Conservation (phyloP, 2,888 invertebrate species). For the Cremastinae sp. region DNA sequence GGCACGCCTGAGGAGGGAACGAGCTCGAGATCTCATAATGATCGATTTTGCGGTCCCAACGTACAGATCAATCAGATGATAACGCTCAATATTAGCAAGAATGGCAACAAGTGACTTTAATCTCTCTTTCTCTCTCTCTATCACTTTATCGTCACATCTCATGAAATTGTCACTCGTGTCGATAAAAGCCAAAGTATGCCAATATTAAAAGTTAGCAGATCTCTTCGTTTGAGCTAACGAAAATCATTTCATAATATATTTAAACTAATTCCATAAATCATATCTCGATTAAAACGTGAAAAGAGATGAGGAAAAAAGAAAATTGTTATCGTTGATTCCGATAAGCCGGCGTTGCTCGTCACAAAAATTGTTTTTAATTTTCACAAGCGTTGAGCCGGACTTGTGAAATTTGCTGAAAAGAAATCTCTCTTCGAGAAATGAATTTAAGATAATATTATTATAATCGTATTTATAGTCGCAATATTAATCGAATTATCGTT, state of each 20-base stretch:
- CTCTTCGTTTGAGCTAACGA: conserved; percentile 19
- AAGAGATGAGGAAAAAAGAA: not conserved
- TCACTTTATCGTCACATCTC: not conserved
- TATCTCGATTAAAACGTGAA: not conserved
- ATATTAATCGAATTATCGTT: conserved; percentile 5
- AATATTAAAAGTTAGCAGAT: conserved; percentile 31
- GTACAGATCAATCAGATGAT: conserved; percentile 64
- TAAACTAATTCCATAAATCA: conserved; percentile 15
- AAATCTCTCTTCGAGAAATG: conserved; percentile 13
- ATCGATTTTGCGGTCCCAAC: conserved; percentile 58
- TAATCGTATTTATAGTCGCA: not conserved
- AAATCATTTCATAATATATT: conserved; percentile 20
- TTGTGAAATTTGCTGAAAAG: not conserved
- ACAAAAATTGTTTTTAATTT: conserved; percentile 37
- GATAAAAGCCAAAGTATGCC: conserved; percentile 49
- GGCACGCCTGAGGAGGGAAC: conserved; percentile 36
- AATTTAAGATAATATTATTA: conserved; percentile 26
- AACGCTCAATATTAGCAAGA: conserved; percentile 57
- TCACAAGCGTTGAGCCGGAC: conserved; percentile 5
- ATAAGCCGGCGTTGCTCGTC: conserved; percentile 14
- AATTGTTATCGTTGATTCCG: conserved; percentile 27
- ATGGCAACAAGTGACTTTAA: conserved; percentile 44
- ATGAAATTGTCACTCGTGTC: not conserved
- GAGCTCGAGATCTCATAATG: conserved; percentile 47
- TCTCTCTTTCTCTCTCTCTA: not conserved